Evolutionary conservation across 2,113 vertebrate species (phyloP).

Genomic region (Scomber colias): DNA sequence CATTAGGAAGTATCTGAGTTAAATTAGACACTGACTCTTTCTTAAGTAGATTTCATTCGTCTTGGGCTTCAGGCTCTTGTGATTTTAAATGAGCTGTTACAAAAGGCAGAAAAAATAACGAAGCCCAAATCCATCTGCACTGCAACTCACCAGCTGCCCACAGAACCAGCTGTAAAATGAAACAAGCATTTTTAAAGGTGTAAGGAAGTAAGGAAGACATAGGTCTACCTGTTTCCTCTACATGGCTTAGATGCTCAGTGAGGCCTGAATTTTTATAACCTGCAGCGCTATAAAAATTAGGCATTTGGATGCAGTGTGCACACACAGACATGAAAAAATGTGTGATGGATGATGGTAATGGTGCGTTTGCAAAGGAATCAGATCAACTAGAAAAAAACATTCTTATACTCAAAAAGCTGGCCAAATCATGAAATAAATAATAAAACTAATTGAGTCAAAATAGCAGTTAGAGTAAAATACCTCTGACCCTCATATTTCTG

Average conservation of each 20-base stretch:
- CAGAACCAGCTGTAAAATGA: conserved; percentile 78
- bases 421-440: conserved; percentile 9
- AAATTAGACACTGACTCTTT: conserved; percentile 68
- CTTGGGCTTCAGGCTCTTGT: conserved; percentile 66
- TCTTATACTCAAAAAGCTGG: not conserved
- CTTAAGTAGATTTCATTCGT: conserved; percentile 72
- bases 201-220: conserved; percentile 52
- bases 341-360: conserved; percentile 21
- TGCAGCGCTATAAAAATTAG: conserved; percentile 23
- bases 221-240: conserved; percentile 49
- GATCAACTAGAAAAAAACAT: conserved; percentile 30
- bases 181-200: conserved; percentile 75
- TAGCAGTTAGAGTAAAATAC: conserved; percentile 29
- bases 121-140: conserved; percentile 65
- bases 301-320: conserved; percentile 25
- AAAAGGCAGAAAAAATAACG: conserved; percentile 71
- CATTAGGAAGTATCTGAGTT: conserved; percentile 66
- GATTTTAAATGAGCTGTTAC: conserved; percentile 82
- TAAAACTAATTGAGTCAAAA: conserved; percentile 4
- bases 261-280: conserved; percentile 46
- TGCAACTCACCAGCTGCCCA: conserved; percentile 63
- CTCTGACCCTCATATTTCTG: not conserved
- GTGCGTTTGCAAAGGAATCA: conserved; percentile 17
- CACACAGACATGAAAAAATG: conserved; percentile 4
- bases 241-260: conserved; percentile 41